phyloP scores from a whole-genome alignment of 2,797 vertebrate species.

The Cyprinodon diabolis region DNA sequence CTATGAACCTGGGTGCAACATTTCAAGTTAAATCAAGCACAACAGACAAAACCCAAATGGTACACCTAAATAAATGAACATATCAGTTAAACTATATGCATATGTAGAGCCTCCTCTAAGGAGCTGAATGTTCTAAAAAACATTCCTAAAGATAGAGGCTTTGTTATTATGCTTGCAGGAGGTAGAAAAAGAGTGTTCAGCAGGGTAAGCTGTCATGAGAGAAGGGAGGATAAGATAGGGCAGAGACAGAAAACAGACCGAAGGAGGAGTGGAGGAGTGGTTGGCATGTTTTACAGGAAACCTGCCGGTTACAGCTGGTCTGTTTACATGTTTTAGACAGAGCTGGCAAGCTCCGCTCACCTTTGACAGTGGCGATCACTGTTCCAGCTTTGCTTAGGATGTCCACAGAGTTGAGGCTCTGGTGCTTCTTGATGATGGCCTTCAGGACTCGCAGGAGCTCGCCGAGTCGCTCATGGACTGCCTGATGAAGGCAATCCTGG shows the following conservation, averaged over 20 bases:
- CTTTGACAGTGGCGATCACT: constrained; percentile 95
- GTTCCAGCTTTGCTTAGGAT: constrained; percentile 94
- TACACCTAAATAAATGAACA: background rate
- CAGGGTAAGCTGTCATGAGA: constrained; percentile 42
- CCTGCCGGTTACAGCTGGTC: constrained; percentile 10
- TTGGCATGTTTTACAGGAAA: constrained; percentile 44
- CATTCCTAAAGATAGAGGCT: background rate
- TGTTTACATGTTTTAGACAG: constrained; percentile 14
- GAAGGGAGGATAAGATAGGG: constrained; percentile 47
- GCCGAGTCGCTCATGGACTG: constrained; percentile 91
- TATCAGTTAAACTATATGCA: background rate
- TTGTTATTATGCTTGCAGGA: constrained; percentile 20
- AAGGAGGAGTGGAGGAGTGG: constrained; percentile 51
- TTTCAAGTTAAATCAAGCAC: background rate
- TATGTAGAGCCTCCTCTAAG: constrained; percentile 29
- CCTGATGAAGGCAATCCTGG: constrained; percentile 89
- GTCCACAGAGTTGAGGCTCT: constrained; percentile 93
- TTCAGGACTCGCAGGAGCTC: constrained; percentile 92
- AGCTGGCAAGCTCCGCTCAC: constrained; percentile 75
- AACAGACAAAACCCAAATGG: background rate
- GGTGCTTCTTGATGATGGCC: constrained; percentile 91
- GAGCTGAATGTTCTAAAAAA: constrained; percentile 36
- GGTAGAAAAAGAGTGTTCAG: constrained; percentile 43
- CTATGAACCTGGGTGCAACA: background rate
- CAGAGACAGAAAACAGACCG: constrained; percentile 66